Base-by-base conservation (phyloP, 2,888 invertebrate genomes). In the Fragum sueziense region DNA sequence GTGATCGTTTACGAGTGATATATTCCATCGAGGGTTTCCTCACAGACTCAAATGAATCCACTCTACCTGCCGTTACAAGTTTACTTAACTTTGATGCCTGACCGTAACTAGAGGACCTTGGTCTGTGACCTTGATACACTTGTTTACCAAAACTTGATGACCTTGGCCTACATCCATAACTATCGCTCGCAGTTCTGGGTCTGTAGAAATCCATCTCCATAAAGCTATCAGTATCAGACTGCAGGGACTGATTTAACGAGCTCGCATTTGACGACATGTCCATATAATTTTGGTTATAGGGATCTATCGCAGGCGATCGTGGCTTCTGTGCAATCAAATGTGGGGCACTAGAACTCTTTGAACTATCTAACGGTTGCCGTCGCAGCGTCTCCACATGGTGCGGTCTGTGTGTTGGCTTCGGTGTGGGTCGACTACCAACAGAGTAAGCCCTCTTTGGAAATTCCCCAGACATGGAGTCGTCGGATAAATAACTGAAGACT, bases 391-490 rank as follows among this genome's bases (percentile, higher is more conserved):
- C 86, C 82, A 86, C 83, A 25, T 88, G 90, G 3, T 84, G 79
- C 33, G 80, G 79, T 54, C 85, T 83, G 6, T 80, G 74, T n/a
- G 79, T 59, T 2, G 71, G 74, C 37, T 86, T 85, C 7, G 82
- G 73, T 4, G 83, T 77, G 0, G 96, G 96, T 85, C 96, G 95
- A 73, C 97, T 97, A 29, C 97, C 97, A 84, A 97, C 96, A 33
- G 97, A 97, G 93, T 97, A 97, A 0, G 97, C 96, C 86, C 97
- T 95, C 70, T 95, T 94, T 11, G 85, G 85, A 27, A 88, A 85
- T 84, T 95, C 87, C 95, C 86, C 85, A 1, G 91, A 91, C 93
- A 93, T 87, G 17, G 95, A 95, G 89, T 93, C 92, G 87, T 95
- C 95, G 85, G 88, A 86, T 33, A 91, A 81, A 74, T 90, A 96